A percentile compares a stretch with the other conserved stretches of the same genome.
Conservation (phyloP, 2,888 invertebrate genomes). For the Drosophila subsilvestris region DNA sequence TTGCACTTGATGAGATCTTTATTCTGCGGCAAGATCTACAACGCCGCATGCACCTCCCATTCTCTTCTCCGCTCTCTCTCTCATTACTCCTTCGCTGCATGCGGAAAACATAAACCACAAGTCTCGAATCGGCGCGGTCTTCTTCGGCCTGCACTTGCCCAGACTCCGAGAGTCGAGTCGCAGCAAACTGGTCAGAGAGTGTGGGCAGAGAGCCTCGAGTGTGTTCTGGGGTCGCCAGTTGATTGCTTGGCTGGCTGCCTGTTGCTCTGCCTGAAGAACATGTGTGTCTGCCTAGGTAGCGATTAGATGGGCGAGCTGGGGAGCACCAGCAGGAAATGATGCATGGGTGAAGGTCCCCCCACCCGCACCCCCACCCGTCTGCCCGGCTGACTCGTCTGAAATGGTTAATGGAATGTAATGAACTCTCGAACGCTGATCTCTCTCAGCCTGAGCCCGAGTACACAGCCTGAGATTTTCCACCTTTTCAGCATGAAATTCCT, state of each 20-base stretch:
- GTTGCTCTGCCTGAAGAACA: neutral
- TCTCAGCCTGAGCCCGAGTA: neutral
- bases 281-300: conserved; percentile 31
- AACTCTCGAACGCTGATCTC: conserved; percentile 26
- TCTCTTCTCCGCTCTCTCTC: no score
- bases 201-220: conserved; percentile 34
- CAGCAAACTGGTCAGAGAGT: conserved; percentile 15
- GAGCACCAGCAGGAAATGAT: conserved; percentile 32
- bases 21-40: conserved; percentile 52
- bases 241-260: conserved; percentile 25
- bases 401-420: conserved; percentile 36
- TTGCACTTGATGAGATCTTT: conserved; percentile 78
- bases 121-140: conserved; percentile 40
- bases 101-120: conserved; percentile 62
- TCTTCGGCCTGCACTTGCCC: neutral
- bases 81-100: conserved; percentile 14
- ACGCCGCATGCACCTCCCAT: neutral
- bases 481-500: conserved; percentile 1
- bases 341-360: conserved; percentile 21
- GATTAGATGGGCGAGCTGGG: conserved; percentile 56
- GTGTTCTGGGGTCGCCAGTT: conserved; percentile 37
- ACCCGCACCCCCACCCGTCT: neutral
- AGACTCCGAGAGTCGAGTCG: neutral
- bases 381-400: conserved; percentile 6
- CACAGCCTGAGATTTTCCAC: neutral